Conservation (phyloP, 2,888 invertebrate genomes). For the Xestia rhomboidea region DNA sequence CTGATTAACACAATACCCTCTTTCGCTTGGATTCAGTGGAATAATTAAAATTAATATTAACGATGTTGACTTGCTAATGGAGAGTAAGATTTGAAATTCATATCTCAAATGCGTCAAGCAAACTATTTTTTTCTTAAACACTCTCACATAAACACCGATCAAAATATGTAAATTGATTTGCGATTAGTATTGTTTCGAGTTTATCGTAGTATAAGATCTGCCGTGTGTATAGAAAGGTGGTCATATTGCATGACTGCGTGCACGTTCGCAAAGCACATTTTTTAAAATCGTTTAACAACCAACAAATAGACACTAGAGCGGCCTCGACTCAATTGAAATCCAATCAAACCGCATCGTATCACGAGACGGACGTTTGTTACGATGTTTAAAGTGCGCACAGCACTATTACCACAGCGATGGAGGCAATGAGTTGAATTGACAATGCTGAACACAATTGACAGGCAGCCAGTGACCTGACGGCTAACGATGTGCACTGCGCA, state of each 20-base stretch:
- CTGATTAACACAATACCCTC: constrained; percentile 52
- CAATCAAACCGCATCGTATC: constrained; percentile 74
- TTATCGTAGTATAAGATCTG: constrained; percentile 52
- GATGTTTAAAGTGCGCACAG: constrained; percentile 69
- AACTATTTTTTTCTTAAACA: constrained; percentile 15
- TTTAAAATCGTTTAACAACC: constrained; percentile 70
- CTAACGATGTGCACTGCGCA: constrained; percentile 73
- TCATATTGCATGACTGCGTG: constrained; percentile 73
- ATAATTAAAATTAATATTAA: constrained; percentile 51
- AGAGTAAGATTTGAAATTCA: constrained; percentile 49
- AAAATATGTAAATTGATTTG: constrained; percentile 60
- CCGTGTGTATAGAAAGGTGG: constrained; percentile 66
- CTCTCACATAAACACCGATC: constrained; percentile 10
- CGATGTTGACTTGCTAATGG: constrained; percentile 40
- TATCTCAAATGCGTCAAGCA: constrained; percentile 39
- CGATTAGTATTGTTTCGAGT: constrained; percentile 44
- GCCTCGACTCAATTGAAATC: constrained; percentile 79
- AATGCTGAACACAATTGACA: constrained; percentile 77
- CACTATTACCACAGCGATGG: constrained; percentile 72
- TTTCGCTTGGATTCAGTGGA: constrained; percentile 42
- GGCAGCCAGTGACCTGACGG: constrained; percentile 75
- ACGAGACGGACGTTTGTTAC: constrained; percentile 68
- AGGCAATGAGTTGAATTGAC: constrained; percentile 79
- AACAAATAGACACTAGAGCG: constrained; percentile 66
- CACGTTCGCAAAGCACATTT: constrained; percentile 71